phyloP scores from a whole-genome alignment of 2,113 vertebrate genomes.

The Pungitius pungitius region DNA sequence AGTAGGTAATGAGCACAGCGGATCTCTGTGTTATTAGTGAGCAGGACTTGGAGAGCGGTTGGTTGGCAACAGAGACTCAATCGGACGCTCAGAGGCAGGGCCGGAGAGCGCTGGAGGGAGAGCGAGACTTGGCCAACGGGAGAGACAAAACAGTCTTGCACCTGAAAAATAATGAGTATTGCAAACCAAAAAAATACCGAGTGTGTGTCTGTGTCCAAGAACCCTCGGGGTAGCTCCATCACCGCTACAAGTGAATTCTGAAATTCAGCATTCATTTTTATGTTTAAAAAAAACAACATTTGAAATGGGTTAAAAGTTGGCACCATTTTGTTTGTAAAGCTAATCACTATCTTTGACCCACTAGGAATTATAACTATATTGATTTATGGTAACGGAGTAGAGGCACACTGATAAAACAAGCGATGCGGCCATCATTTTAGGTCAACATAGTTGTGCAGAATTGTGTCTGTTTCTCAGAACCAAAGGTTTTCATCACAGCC shows the following conservation, averaged over 20 bases:
- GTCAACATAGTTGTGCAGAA: conserved; percentile 55
- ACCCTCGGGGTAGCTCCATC: too few species aligned
- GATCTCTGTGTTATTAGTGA: too few species aligned
- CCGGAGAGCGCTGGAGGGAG: too few species aligned
- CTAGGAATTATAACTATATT: conserved; percentile 33
- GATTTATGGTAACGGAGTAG: conserved; percentile 36
- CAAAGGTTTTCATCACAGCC: conserved; percentile 86
- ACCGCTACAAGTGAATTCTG: not conserved
- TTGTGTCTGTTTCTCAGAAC: conserved; percentile 72
- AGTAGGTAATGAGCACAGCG: too few species aligned
- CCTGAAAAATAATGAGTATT: too few species aligned
- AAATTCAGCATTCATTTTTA: not conserved
- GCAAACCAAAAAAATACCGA: too few species aligned
- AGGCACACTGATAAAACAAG: conserved; percentile 34
- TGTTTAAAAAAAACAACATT: not conserved
- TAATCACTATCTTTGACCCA: conserved; percentile 22
- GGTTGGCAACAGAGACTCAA: too few species aligned
- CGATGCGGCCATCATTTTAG: conserved; percentile 44
- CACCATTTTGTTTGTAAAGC: conserved; percentile 20
- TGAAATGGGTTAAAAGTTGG: not conserved
- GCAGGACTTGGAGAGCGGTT: too few species aligned
- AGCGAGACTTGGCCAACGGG: too few species aligned
- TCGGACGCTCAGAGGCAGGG: too few species aligned
- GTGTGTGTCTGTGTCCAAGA: too few species aligned
- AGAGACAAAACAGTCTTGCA: too few species aligned